Evolutionary conservation across 2,888 invertebrate genomes (phyloP).

Genomic region (Sarcophaga carnaria): DNA sequence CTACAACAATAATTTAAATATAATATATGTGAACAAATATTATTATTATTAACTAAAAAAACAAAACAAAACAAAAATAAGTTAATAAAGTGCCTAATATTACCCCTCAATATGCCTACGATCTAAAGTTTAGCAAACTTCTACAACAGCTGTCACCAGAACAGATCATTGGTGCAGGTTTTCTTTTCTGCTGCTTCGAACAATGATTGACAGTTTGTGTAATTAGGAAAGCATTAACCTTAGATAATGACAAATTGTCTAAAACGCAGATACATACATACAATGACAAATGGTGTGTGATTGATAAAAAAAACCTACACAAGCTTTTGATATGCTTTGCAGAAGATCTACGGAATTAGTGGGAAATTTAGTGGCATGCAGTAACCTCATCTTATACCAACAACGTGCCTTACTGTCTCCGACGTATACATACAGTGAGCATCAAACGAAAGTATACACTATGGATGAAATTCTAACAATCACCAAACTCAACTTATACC

Average conservation of each 20-base stretch:
- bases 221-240: slow-evolving; percentile 64
- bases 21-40: not conserved
- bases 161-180: not conserved
- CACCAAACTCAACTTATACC: too few species aligned
- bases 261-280: not conserved
- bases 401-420: too few species aligned
- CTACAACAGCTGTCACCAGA: not conserved
- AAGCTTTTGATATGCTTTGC: slow-evolving; percentile 12
- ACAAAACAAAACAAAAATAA: not conserved
- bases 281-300: not conserved
- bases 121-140: not conserved
- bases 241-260: slow-evolving; percentile 46
- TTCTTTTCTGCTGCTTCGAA: not conserved
- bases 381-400: too few species aligned
- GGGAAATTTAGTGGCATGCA: too few species aligned
- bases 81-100: slow-evolving; percentile 41
- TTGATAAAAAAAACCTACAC: slow-evolving; percentile 34
- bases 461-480: too few species aligned
- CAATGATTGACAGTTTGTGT: slow-evolving; percentile 25
- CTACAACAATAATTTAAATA: not conserved
- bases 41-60: not conserved
- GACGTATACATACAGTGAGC: too few species aligned
- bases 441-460: too few species aligned
- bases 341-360: not conserved
- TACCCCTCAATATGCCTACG: slow-evolving; percentile 40